Evolutionary conservation across 2,113 vertebrate genomes (phyloP), one percentile per base, ranked within the genome.

Genomic region (Rhinolophus sinicus): DNA sequence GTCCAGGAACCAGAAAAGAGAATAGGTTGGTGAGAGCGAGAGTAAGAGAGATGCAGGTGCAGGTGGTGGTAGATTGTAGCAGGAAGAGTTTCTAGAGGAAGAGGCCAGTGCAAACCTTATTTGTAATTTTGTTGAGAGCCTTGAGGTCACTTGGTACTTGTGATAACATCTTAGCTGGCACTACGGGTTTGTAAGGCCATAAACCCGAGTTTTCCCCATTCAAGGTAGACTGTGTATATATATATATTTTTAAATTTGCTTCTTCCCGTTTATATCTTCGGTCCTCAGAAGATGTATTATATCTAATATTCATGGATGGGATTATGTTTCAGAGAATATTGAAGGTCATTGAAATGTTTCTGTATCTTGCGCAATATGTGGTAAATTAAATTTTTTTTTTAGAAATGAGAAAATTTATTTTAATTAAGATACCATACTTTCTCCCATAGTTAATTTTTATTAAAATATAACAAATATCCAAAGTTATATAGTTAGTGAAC

Each of bases 201-300:
- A 60, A 86, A 69, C 6, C 30, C 24, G 58, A 77, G 47, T 76
- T 75, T 81, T 87, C 77, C 11, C 60, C 30, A 30, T 62, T 38
- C 30, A 76, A 5, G 44, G 26, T 83, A 70, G 18, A 54, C 35
- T 44, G 22, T 70, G 9, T 52, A 4, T 47, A 12, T 44, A 13
- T 70, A 12, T 52, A 4, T 58, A 12, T 77, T 30, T 94, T 77
- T 83, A n/a, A 50, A 26, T 40, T 81, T 76, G 8, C 9, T 87
- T 86, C 30, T 18, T 15, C 28, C 22, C 30, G 54, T 88, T 82
- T 54, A 5, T 84, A 16, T 84, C n/a, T 94, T 92, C 64, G 80
- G 9, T 72, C 26, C 35, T 93, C 54, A 83, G 73, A 96, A 82
- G 28, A 54, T 69, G 73, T 90, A 85, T 90, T 93, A 16, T 56